These are phyloP conservation scores for Chondrilla cf. caribensis DNA, from an alignment of 37 sponge, comb jelly and placozoan species.

Conservation along the genomic window DNA sequence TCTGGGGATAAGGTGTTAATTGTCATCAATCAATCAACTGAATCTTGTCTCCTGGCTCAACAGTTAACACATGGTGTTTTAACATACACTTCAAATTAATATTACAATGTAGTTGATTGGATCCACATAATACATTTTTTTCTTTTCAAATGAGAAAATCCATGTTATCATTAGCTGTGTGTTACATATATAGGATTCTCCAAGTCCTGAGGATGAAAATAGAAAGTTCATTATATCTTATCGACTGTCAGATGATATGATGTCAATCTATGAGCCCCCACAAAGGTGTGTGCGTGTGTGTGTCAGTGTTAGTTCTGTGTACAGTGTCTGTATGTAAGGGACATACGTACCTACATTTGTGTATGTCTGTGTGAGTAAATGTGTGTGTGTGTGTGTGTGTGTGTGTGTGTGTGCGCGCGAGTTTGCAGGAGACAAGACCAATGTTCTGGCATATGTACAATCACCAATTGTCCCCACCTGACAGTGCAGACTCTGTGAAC, in stretches of 20 bases:
- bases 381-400: constrained; percentile 2
- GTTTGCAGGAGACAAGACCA: neutral
- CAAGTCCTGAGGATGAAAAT: constrained; percentile 84
- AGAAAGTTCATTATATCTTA: constrained; percentile 93
- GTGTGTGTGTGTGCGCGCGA: neutral
- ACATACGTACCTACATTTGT: constrained; percentile 10
- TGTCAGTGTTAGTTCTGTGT: neutral
- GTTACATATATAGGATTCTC: constrained; percentile 61
- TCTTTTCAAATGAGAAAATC: too few relatives aligned
- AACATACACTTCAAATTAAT: too few relatives aligned
- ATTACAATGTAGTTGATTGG: too few relatives aligned
- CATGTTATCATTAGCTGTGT: too few relatives aligned
- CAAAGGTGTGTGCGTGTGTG: constrained; percentile 62
- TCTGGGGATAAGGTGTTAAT: too few relatives aligned
- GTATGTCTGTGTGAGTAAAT: neutral
- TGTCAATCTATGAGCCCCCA: constrained; percentile 93
- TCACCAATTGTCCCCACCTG: too few relatives aligned
- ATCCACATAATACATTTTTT: too few relatives aligned
- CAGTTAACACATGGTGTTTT: too few relatives aligned
- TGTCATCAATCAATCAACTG: too few relatives aligned
- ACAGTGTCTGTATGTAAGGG: too few relatives aligned
- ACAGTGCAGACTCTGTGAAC: too few relatives aligned
- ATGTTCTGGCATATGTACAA: neutral
- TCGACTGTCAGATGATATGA: constrained; percentile 88
- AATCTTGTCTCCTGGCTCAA: too few relatives aligned